Conservation (phyloP, 2,797 vertebrate species). For the Anisognathus igniventris region DNA sequence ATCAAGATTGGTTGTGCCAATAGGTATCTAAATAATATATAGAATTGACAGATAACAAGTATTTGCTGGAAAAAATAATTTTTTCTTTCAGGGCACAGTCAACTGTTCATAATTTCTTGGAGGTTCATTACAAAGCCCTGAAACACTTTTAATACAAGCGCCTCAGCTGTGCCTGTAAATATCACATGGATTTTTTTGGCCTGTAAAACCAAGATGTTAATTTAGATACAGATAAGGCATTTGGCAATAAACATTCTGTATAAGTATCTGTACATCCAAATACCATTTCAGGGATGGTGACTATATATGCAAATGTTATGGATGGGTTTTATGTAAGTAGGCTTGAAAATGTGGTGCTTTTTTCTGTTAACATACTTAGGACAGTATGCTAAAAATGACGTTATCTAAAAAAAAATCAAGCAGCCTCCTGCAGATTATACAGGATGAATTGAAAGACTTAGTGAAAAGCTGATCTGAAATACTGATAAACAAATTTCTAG, state of each 20-base stretch:
- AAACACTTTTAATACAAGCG: background rate
- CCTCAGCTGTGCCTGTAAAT: background rate
- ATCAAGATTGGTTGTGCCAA: background rate
- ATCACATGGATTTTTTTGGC: background rate
- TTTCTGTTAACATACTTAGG: background rate
- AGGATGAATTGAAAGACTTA: background rate
- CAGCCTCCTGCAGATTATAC: background rate
- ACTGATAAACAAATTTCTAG: background rate
- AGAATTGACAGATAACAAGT: background rate
- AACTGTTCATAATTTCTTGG: background rate
- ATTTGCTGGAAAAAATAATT: background rate
- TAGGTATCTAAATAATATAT: background rate
- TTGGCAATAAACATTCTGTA: background rate
- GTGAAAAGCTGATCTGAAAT: background rate
- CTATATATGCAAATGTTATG: background rate
- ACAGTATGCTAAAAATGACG: background rate
- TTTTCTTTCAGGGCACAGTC: background rate
- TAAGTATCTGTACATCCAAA: background rate
- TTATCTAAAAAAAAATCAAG: constrained; percentile 1
- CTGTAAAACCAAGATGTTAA: background rate
- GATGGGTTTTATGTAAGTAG: background rate
- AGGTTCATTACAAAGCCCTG: background rate
- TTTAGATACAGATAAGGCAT: background rate
- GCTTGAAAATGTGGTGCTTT: constrained; percentile 6
- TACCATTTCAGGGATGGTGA: background rate